These are phyloP conservation scores for Scaptomyza caliginosa DNA, from an alignment of 2,888 invertebrate species.

Conservation along the genomic window DNA sequence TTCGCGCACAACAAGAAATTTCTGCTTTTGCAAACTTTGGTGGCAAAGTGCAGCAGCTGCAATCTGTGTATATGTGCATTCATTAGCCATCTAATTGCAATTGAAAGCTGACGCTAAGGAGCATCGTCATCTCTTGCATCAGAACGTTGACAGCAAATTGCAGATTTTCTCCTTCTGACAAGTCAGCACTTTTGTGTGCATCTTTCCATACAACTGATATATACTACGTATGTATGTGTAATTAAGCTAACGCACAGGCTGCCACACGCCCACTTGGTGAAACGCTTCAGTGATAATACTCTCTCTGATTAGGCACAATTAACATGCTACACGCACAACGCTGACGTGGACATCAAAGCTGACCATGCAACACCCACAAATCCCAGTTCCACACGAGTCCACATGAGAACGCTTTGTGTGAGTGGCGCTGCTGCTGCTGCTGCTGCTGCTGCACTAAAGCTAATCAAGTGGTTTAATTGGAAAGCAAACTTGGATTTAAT, in stretches of 20 bases:
- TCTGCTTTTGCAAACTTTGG: conserved; percentile 13
- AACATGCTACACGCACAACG: conserved; percentile 71
- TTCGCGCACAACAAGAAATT: conserved; percentile 37
- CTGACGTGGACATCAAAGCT: conserved; percentile 49
- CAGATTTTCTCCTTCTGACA: conserved; percentile 41
- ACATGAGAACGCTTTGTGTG: not conserved
- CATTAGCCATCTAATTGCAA: conserved; percentile 45
- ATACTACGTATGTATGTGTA: conserved; percentile 40
- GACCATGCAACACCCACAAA: conserved; percentile 40
- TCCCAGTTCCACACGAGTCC: conserved; percentile 4
- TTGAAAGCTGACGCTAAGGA: conserved; percentile 22
- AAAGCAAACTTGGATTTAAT: conserved; percentile 77
- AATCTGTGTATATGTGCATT: conserved; percentile 27
- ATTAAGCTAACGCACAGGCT: conserved; percentile 49
- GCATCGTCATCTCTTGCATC: conserved; percentile 16
- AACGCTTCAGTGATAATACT: conserved; percentile 41
- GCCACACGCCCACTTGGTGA: conserved; percentile 41
- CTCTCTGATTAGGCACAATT: conserved; percentile 70
- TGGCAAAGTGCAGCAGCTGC: not conserved
- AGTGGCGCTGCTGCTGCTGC: too few relatives aligned
- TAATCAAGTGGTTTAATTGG: conserved; percentile 79
- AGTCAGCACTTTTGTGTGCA: conserved; percentile 51
- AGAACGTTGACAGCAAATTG: conserved; percentile 31
- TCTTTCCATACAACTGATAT: not conserved
- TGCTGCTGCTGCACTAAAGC: conserved; percentile 42